A percentile compares a stretch with the other conserved stretches of the same genome.
These are phyloP conservation scores for Thunnus albacares DNA, from an alignment of 2,797 vertebrate genomes.

Conservation along the genomic window DNA sequence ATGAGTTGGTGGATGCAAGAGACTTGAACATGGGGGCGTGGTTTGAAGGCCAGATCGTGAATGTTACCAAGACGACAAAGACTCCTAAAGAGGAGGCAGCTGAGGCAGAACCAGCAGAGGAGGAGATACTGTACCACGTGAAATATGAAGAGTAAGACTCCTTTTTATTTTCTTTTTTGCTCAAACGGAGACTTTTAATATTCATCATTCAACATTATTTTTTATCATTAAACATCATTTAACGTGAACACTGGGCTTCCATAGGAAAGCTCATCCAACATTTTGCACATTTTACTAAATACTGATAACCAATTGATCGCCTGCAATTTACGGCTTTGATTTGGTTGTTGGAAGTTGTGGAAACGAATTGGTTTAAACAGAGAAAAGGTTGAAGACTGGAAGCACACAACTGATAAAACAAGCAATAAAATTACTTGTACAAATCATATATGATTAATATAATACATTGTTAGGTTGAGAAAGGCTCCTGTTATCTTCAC, in stretches of 20 bases:
- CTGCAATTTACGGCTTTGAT: neutral
- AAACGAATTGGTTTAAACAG: neutral
- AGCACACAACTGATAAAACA: neutral
- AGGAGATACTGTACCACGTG: conserved; percentile 92
- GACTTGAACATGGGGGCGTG: conserved; percentile 97
- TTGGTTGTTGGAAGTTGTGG: neutral
- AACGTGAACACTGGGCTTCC: too few relatives aligned
- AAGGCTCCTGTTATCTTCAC: neutral
- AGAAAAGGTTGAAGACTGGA: neutral
- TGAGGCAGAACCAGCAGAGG: conserved; percentile 59
- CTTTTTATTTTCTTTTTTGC: neutral
- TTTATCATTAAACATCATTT: too few relatives aligned
- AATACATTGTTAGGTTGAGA: neutral
- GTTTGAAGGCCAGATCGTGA: conserved; percentile 95
- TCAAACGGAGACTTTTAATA: too few relatives aligned
- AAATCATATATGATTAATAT: too few relatives aligned
- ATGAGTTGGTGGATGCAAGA: conserved; percentile 94
- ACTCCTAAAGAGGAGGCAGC: conserved; percentile 51
- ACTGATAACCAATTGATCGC: neutral
- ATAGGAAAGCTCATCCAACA: neutral
- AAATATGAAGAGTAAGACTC: conserved; percentile 96
- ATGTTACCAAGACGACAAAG: conserved; percentile 86
- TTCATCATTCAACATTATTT: too few relatives aligned
- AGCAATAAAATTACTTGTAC: too few relatives aligned
- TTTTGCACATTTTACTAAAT: too few relatives aligned